A percentile compares a stretch with the other conserved stretches of the same genome.
Evolutionary conservation across 2,888 invertebrate genomes (phyloP).

Genomic region (Pterobdella sp.): DNA sequence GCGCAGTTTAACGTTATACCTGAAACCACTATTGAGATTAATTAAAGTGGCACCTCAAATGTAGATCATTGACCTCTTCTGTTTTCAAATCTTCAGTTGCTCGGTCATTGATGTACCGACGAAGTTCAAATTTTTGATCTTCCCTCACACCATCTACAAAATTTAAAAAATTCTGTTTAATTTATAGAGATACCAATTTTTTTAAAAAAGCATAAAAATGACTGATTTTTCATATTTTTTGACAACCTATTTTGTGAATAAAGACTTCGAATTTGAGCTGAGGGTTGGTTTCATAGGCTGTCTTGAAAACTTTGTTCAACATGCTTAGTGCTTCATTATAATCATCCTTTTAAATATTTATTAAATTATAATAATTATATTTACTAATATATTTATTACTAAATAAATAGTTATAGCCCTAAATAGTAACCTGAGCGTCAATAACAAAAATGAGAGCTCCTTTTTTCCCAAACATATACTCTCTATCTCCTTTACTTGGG

Average conservation of each 20-base stretch:
- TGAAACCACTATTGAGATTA: no score
- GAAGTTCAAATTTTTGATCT: constrained; percentile 97
- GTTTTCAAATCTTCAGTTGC: constrained; percentile 89
- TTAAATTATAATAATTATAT: background rate
- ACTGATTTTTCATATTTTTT: background rate
- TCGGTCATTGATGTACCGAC: constrained; percentile 91
- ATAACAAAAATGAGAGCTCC: constrained; percentile 97
- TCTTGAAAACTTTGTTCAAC: constrained; percentile 82
- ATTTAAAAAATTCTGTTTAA: background rate
- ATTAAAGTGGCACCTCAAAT: constrained; percentile 45
- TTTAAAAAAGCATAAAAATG: background rate
- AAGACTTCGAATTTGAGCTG: constrained; percentile 96
- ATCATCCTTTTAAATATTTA: constrained; percentile 65
- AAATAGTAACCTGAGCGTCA: constrained; percentile 66
- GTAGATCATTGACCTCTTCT: constrained; percentile 58
- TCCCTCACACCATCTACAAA: constrained; percentile 93
- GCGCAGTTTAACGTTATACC: no score
- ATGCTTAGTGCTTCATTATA: constrained; percentile 89
- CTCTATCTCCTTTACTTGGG: constrained; percentile 78
- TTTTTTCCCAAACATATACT: constrained; percentile 91
- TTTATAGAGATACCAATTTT: background rate
- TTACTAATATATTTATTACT: background rate
- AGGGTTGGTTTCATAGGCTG: constrained; percentile 88
- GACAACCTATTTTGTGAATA: constrained; percentile 64
- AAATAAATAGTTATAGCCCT: background rate